Conservation (phyloP, 2,888 invertebrate genomes). For the Nineta flava region DNA sequence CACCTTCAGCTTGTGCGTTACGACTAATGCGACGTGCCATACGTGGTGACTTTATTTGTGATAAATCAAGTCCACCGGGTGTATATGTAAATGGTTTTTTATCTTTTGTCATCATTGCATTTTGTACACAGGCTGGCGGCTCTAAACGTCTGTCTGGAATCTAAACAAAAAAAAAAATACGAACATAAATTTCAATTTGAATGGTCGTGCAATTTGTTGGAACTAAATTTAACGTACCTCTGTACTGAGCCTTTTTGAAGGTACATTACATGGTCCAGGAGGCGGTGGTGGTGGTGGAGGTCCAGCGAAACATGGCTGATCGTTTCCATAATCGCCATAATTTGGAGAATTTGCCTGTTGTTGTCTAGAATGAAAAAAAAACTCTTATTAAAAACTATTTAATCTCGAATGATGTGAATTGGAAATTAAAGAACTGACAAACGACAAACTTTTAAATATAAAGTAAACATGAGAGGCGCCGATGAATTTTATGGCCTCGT, state of each 20-base stretch:
- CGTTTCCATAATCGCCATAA: not conserved
- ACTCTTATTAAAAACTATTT: not conserved
- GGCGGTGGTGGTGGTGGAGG: constrained; percentile 10
- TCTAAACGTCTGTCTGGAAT: constrained; percentile 28
- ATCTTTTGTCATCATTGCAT: constrained; percentile 90
- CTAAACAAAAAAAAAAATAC: constrained; percentile 13
- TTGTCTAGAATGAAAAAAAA: constrained; percentile 2
- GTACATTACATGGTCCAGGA: constrained; percentile 16
- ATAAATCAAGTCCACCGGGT: constrained; percentile 80
- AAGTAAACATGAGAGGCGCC: no score
- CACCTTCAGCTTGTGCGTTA: constrained; percentile 54
- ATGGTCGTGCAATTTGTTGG: not conserved
- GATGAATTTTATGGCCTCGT: no score
- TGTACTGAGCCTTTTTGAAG: constrained; percentile 16
- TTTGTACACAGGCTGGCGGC: constrained; percentile 79
- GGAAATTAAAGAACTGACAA: no score
- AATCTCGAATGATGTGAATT: not conserved
- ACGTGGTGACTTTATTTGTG: constrained; percentile 77
- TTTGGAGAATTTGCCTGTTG: constrained; percentile 2
- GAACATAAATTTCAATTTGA: not conserved
- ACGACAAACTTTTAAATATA: no score
- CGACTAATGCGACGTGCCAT: constrained; percentile 67
- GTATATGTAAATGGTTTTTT: constrained; percentile 96
- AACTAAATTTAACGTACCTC: constrained; percentile 13
- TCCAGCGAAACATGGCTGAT: not conserved